phyloP scores from a whole-genome alignment of 2,113 vertebrate genomes.

The Ia io region DNA sequence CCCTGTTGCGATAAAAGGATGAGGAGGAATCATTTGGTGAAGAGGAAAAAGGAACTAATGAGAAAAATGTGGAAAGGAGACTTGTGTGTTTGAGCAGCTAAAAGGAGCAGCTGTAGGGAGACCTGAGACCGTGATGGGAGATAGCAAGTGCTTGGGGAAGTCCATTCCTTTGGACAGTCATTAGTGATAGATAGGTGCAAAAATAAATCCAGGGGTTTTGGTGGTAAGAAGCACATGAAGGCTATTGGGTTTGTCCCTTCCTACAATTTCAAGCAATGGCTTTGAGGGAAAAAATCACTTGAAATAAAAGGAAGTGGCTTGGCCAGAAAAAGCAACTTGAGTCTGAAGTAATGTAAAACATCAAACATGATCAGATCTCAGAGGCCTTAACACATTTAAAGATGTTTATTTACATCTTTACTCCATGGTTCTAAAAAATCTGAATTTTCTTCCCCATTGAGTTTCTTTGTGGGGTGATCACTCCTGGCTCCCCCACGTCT shows the following conservation, averaged over 20 bases:
- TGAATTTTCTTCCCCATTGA: neutral
- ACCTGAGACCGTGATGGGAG: neutral
- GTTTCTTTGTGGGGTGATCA: constrained; percentile 43
- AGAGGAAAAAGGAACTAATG: neutral
- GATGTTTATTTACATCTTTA: neutral
- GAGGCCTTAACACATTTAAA: neutral
- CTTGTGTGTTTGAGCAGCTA: neutral
- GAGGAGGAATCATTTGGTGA: neutral
- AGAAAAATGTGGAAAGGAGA: neutral
- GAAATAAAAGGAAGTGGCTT: neutral
- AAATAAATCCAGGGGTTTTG: neutral
- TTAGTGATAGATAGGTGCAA: neutral
- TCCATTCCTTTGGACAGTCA: neutral
- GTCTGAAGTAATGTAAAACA: neutral
- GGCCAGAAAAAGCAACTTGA: neutral
- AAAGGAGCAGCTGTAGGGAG: neutral
- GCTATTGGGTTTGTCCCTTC: neutral
- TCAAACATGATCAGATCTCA: neutral
- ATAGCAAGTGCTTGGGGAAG: neutral
- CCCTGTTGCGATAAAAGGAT: neutral
- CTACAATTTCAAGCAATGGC: neutral
- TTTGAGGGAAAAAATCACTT: constrained; percentile 16
- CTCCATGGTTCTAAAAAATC: neutral
- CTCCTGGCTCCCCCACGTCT: constrained; percentile 62
- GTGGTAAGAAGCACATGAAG: neutral